Conservation (phyloP, 2,888 invertebrate genomes). For the Lydus trimaculatus region DNA sequence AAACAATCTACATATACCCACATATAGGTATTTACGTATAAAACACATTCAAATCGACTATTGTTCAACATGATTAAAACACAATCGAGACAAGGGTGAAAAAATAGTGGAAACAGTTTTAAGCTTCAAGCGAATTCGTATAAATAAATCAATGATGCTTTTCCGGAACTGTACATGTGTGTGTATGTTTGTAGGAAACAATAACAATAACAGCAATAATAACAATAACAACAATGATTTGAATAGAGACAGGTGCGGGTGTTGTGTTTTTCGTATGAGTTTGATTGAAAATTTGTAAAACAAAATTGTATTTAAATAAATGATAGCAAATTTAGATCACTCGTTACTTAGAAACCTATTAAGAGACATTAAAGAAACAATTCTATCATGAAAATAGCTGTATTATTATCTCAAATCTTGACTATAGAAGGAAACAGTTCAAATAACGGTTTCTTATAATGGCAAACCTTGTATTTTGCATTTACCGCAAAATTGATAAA, state of each 20-base stretch:
- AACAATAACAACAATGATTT: neutral
- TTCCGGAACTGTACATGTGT: neutral
- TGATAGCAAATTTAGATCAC: too few species aligned
- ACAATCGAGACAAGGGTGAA: neutral
- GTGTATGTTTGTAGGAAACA: too few species aligned
- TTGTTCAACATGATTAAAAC: neutral
- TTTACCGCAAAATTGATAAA: neutral
- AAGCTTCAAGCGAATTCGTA: neutral
- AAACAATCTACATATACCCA: too few species aligned
- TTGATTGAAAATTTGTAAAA: neutral
- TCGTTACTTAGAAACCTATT: too few species aligned
- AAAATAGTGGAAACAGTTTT: neutral
- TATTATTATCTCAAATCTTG: neutral
- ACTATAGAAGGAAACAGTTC: neutral
- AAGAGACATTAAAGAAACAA: neutral
- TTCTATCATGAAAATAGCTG: neutral
- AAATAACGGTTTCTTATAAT: constrained; percentile 2
- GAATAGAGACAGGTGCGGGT: neutral
- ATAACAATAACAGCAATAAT: neutral
- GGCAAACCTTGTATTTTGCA: neutral
- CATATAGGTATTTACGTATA: too few species aligned
- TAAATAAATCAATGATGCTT: neutral
- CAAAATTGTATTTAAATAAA: too few species aligned
- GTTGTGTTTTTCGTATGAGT: neutral
- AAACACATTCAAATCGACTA: neutral